phyloP scores from a whole-genome alignment of 1,140 invertebrate genomes.

The Drosophila punjabiensis region DNA sequence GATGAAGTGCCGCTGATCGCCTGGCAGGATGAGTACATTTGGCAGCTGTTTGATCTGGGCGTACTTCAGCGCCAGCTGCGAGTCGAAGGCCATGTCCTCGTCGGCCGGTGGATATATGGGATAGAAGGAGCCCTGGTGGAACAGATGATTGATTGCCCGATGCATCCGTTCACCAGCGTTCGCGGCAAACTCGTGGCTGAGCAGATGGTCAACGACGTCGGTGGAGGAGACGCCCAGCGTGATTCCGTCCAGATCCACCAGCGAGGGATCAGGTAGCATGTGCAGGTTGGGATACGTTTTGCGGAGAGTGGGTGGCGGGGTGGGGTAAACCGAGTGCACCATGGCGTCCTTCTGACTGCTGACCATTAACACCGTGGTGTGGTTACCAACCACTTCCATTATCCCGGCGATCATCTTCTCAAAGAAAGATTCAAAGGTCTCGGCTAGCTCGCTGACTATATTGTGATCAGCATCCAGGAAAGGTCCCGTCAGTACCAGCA shows the following conservation, averaged over 20 bases:
- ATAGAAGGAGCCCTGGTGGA: slow-evolving; percentile 93
- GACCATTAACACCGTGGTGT: slow-evolving; percentile 86
- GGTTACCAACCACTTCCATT: slow-evolving; percentile 86
- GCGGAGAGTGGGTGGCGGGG: slow-evolving; percentile 88
- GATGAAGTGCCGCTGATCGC: slow-evolving; percentile 92
- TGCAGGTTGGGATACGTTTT: slow-evolving; percentile 88
- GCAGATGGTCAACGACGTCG: slow-evolving; percentile 93
- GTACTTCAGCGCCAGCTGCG: slow-evolving; percentile 89
- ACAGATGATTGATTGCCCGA: slow-evolving; percentile 90
- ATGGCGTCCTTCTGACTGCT: slow-evolving; percentile 92
- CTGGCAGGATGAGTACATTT: slow-evolving; percentile 93
- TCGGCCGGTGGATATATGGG: slow-evolving; percentile 91
- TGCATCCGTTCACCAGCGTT: slow-evolving; percentile 88
- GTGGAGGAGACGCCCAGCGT: slow-evolving; percentile 92
- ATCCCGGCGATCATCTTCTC: slow-evolving; percentile 89
- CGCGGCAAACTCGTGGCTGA: slow-evolving; percentile 90
- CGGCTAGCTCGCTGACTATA: slow-evolving; percentile 87
- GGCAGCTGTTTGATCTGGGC: slow-evolving; percentile 90
- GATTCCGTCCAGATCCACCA: slow-evolving; percentile 91
- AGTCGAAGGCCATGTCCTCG: slow-evolving; percentile 89
- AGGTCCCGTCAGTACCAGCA: slow-evolving; percentile 93
- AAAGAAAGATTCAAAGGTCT: slow-evolving; percentile 91
- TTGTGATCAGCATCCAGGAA: slow-evolving; percentile 91
- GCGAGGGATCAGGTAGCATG: slow-evolving; percentile 92
- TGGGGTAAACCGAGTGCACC: slow-evolving; percentile 92